These are phyloP conservation scores for Actenoides hombroni DNA, from an alignment of 2,113 vertebrate species.

Conservation along the genomic window DNA sequence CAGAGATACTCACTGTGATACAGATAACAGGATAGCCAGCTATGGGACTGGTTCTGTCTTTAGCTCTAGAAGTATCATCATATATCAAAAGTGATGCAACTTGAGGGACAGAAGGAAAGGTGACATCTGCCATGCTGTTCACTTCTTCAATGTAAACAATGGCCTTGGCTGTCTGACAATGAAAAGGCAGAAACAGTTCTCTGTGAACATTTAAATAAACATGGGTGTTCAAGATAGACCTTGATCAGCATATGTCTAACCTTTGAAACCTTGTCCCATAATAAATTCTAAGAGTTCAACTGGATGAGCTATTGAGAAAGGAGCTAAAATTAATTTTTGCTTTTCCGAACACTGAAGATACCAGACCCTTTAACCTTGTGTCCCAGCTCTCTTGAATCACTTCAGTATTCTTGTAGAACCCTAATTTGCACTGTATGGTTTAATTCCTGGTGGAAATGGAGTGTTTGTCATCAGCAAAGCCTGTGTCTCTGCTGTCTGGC, in stretches of 20 bases:
- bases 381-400: neutral
- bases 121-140: constrained; percentile 91
- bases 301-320: neutral
- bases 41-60: constrained; percentile 73
- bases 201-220: neutral
- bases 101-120: constrained; percentile 90
- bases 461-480: neutral
- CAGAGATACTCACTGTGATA: constrained; percentile 84
- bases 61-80: constrained; percentile 76
- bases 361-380: neutral
- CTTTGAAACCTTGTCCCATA: neutral
- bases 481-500: neutral
- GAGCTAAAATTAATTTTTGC: neutral
- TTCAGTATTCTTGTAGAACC: neutral
- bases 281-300: neutral
- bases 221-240: neutral
- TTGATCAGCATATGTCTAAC: neutral
- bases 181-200: constrained; percentile 26
- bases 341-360: neutral
- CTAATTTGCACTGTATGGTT: neutral
- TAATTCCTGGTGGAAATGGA: neutral
- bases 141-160: constrained; percentile 93
- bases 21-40: constrained; percentile 93
- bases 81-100: constrained; percentile 88
- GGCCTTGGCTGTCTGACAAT: constrained; percentile 83